phyloP scores from a whole-genome alignment of 2,888 invertebrate species.

The Scelioninae gen. 1 region DNA sequence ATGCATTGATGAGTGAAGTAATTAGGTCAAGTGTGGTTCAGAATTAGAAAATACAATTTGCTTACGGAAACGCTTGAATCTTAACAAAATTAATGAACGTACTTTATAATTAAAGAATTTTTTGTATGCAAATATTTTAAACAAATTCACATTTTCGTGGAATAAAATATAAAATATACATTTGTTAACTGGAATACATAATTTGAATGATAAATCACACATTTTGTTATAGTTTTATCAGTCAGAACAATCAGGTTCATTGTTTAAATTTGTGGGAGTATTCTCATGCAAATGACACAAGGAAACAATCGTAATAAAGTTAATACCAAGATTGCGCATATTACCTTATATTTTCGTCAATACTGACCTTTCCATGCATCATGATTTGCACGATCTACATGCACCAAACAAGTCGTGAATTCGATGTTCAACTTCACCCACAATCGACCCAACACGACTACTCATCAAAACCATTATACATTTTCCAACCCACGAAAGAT shows the following conservation, averaged over 20 bases:
- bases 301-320: conserved; percentile 52
- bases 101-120: background rate
- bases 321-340: conserved; percentile 40
- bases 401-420: conserved; percentile 56
- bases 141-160: background rate
- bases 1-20: conserved; percentile 27
- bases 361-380: conserved; percentile 62
- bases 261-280: conserved; percentile 50
- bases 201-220: conserved; percentile 24
- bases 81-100: conserved; percentile 9
- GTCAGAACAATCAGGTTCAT: conserved; percentile 23
- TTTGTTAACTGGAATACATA: background rate
- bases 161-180: background rate
- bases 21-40: conserved; percentile 44
- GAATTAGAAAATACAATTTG: conserved; percentile 16
- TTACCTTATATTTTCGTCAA: conserved; percentile 57
- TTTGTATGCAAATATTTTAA: background rate
- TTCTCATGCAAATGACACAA: conserved; percentile 59
- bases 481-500: conserved; percentile 36
- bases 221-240: conserved; percentile 41
- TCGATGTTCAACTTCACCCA: conserved; percentile 53
- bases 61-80: background rate
- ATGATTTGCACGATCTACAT: conserved; percentile 63
- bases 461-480: conserved; percentile 51
- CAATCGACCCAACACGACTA: conserved; percentile 39